Percentiles rank a stretch among this genome's conserved stretches.
Evolutionary conservation across 2,797 vertebrate genomes (phyloP).

Genomic region (Rhadinocentrus ornatus): DNA sequence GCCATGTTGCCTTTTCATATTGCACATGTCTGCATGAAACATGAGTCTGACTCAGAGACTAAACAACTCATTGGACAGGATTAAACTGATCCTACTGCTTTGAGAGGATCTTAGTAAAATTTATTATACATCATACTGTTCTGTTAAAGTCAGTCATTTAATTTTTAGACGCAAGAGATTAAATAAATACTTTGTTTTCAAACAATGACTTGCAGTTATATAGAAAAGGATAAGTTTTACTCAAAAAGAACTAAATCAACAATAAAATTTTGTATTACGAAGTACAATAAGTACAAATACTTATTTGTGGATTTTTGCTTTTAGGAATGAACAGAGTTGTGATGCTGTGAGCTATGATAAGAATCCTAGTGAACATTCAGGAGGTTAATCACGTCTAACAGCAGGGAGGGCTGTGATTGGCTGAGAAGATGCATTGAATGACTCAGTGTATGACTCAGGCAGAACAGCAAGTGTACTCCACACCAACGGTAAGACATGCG

Average conservation of each 20-base stretch:
- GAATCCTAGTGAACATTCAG: constrained; percentile 67
- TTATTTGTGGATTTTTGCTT: neutral
- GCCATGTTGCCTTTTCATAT: neutral
- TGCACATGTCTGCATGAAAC: neutral
- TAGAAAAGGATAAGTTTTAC: neutral
- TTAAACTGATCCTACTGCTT: neutral
- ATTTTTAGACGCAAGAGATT: neutral
- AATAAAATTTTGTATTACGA: neutral
- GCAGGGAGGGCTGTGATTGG: constrained; percentile 52
- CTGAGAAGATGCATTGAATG: constrained; percentile 37
- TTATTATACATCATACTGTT: neutral
- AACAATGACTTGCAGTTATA: neutral
- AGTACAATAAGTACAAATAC: too few relatives aligned
- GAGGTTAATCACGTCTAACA: constrained; percentile 46
- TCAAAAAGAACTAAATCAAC: neutral
- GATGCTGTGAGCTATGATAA: constrained; percentile 53
- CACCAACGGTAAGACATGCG: neutral
- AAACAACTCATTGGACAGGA: neutral
- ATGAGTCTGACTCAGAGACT: neutral
- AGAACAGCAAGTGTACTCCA: neutral
- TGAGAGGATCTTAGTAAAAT: neutral
- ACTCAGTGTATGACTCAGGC: constrained; percentile 53
- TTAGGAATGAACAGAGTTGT: constrained; percentile 48
- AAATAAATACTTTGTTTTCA: constrained; percentile 1
- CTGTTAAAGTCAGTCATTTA: neutral